Evolutionary conservation across 1,140 invertebrate species (phyloP), one percentile per base, ranked within the genome.

Genomic region (Tetramorium simillimum): DNA sequence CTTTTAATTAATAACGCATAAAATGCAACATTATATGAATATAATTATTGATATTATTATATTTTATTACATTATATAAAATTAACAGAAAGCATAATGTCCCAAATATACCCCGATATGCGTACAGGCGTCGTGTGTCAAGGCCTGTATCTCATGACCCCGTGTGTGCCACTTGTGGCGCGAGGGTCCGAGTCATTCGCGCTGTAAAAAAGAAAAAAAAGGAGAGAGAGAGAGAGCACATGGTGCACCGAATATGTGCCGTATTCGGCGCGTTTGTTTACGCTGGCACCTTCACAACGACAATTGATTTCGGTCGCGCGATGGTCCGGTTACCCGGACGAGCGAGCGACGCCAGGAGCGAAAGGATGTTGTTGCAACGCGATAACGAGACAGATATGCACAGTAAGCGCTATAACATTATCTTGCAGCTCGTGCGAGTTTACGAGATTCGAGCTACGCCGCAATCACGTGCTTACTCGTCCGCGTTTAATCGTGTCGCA

Each of bases 261-360:
- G 33, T 75, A n/a, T 58, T 76, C 24, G 58, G 2, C 73, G 5
- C 24, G 5, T 67, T 85, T 88, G 67, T 91, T 85, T 87, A 87
- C 73, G 51, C 69, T 88, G 81, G 58, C 73, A 88, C 62, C 70
- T 28, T 90, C 87, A 86, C 77, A 89, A 78, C 58, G 24, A 89
- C 76, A 88, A 88, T 88, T 86, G 88, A 88, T 88, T 89, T 89
- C 58, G 53, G 65, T 56, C 24, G 69, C 28, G 18, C 58, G 73
- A 72, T 21, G 46, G 70, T 33, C 33, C 43, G 51, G 62, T 84
- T 80, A 51, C 16, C 78, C 49, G 60, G 28, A 46, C n/a, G 24
- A 4, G 33, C 73, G 73, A 60, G 60, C 33, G 53, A 70, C 58
- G 60, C 65, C 58, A 88, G 18, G 51, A 88, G 40, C 33, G 12